Conservation (phyloP, 2,797 vertebrate species). For the Dromococcyx pavoninus region DNA sequence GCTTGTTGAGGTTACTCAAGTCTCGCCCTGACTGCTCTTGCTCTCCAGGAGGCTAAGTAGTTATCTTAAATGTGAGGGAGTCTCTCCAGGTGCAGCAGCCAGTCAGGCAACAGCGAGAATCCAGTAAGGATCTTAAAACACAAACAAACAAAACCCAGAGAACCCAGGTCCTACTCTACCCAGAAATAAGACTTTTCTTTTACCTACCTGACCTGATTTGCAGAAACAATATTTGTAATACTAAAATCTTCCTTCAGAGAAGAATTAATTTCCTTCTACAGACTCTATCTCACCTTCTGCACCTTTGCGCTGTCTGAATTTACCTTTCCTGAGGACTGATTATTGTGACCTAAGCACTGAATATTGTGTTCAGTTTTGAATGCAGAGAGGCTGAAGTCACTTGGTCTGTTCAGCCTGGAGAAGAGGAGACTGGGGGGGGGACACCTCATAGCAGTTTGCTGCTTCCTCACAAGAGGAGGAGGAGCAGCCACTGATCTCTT, state of each 20-base stretch:
- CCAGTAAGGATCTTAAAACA: neutral
- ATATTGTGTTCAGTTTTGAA: too few relatives aligned
- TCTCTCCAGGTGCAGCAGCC: neutral
- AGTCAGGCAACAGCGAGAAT: neutral
- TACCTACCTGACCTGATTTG: neutral
- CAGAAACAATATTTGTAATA: neutral
- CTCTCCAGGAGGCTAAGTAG: conserved; percentile 33
- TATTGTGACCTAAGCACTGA: too few relatives aligned
- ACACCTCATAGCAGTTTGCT: too few relatives aligned
- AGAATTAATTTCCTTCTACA: neutral
- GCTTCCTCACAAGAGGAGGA: too few relatives aligned
- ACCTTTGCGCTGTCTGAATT: neutral
- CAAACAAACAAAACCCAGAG: neutral
- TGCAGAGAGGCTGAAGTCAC: too few relatives aligned
- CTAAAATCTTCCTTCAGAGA: neutral
- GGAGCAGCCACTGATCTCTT: too few relatives aligned
- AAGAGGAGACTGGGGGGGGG: too few relatives aligned
- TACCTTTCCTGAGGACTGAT: neutral
- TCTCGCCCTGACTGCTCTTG: neutral
- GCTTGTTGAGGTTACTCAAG: conserved; percentile 17
- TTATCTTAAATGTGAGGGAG: neutral
- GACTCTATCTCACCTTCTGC: neutral
- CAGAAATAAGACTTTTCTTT: neutral
- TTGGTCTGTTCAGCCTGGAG: too few relatives aligned
- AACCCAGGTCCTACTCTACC: neutral